phyloP scores from a whole-genome alignment of 1,140 invertebrate genomes.

The Aphidius ervi region DNA sequence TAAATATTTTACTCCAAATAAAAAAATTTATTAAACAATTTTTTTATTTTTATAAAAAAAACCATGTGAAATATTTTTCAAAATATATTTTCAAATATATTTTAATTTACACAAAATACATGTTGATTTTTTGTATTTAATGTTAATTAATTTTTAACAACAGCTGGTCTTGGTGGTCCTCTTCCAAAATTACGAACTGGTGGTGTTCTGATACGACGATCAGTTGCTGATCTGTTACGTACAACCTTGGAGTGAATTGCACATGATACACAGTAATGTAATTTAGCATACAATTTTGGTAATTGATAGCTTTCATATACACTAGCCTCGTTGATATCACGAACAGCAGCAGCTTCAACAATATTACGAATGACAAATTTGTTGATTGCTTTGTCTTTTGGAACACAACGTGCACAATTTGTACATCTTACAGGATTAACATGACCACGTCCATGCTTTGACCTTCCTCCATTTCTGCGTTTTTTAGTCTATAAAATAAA shows the following conservation, averaged over 20 bases:
- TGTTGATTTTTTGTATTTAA: no score
- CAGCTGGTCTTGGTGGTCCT: no score
- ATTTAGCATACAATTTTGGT: conserved; percentile 98
- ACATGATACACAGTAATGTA: conserved; percentile 53
- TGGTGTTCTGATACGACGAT: conserved; percentile 91
- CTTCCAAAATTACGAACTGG: conserved; percentile 76
- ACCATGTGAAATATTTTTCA: no score
- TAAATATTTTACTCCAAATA: no score
- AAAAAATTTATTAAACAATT: no score
- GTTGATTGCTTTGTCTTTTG: conserved; percentile 99
- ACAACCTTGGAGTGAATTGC: conserved; percentile 99
- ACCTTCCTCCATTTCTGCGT: conserved; percentile 95
- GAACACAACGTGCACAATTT: conserved; percentile 97
- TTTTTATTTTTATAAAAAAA: no score
- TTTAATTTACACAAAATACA: no score
- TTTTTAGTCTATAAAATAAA: conserved; percentile 80
- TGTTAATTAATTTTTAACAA: no score
- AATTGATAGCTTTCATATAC: conserved; percentile 89
- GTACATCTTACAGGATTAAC: conserved; percentile 97
- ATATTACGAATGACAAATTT: conserved; percentile 99
- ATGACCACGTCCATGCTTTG: conserved; percentile 98
- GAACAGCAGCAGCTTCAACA: conserved; percentile 97
- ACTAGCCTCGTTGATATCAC: conserved; percentile 97
- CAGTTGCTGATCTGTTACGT: conserved; percentile 94
- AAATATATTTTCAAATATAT: no score